Percentiles rank a stretch among this genome's conserved stretches.
Conservation (phyloP, 2,113 vertebrate genomes). For the Varanus komodoensis region DNA sequence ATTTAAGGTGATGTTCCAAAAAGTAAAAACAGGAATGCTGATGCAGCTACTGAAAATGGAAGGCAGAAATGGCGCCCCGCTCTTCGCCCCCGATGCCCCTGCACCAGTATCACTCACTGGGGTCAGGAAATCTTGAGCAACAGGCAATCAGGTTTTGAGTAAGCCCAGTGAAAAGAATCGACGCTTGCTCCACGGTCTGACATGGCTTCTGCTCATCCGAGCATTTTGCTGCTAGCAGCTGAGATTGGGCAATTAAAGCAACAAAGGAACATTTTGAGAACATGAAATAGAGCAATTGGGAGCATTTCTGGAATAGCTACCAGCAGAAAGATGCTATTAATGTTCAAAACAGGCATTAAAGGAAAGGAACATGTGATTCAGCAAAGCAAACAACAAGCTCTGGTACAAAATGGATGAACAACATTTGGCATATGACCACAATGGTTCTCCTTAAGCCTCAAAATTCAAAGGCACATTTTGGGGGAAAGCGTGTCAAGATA, state of each 20-base stretch:
- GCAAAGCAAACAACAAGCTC: not conserved
- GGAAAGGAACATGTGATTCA: not conserved
- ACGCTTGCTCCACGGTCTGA: not conserved
- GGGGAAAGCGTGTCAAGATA: not conserved
- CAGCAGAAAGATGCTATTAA: not conserved
- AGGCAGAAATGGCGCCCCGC: not conserved
- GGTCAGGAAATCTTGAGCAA: not conserved
- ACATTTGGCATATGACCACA: not conserved
- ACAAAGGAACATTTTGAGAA: not conserved
- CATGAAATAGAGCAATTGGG: slow-evolving; percentile 4
- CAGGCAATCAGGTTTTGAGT: not conserved
- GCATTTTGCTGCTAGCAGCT: not conserved
- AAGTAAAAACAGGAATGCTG: not conserved
- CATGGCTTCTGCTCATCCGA: slow-evolving; percentile 11
- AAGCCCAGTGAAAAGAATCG: not conserved
- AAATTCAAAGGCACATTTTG: not conserved
- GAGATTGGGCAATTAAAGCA: slow-evolving; percentile 21
- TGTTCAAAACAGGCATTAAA: not conserved
- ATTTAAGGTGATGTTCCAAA: not conserved
- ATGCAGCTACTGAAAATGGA: not conserved
- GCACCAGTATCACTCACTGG: not conserved
- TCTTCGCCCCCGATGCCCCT: not conserved
- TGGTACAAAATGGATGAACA: slow-evolving; percentile 25
- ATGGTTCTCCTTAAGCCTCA: slow-evolving; percentile 20
- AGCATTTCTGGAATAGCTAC: not conserved